Evolutionary conservation across 2,113 vertebrate species (phyloP), one percentile per base, ranked within the genome.

Genomic region (Gila orcuttii): DNA sequence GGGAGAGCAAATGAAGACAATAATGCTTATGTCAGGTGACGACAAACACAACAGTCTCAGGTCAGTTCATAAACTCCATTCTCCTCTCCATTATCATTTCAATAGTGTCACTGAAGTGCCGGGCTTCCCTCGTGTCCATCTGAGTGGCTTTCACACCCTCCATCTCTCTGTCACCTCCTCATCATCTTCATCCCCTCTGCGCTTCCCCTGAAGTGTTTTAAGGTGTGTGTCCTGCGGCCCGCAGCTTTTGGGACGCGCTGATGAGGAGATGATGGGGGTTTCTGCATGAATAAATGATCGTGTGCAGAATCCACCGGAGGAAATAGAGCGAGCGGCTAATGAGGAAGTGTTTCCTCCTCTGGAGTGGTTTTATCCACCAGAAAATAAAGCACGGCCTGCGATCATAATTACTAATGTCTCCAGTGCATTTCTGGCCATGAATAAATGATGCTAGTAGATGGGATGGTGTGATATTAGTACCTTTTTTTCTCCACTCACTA

Each of bases 241-340:
- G 21, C 25, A 4, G 42, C 73, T 78, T 57, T 57, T 78, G 28
- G 76, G 76, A 59, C 31, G 31, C 7, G 9, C 59, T 81, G 66
- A 82, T 82, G 80, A 50, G 25, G 60, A 69, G 79, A 66, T 82
- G 79, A 82, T 82, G 62, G 84, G 86, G 89, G 71, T 82, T 68
- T 86, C 80, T 75, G 59, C 90, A 92, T 92, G 89, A 91, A 92
- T 92, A 92, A 91, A 90, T 92, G 88, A 91, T 91, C 85, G 64
- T 69, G 81, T 85, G 68, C 66, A 55, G 78, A 85, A 82, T 86
- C 80, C 87, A 55, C 66, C 77, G 76, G 80, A 86, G 88, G 66
- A 88, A 91, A 90, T 88, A 88, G 87, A 87, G 76, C 74, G 80
- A 88, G 59, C 74, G 62, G 87, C 89, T 89, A 91, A 91, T 91